Evolutionary conservation across 2,113 vertebrate species (phyloP), one percentile per base, ranked within the genome.

Genomic region (Rhynchopsitta pachyrhyncha): DNA sequence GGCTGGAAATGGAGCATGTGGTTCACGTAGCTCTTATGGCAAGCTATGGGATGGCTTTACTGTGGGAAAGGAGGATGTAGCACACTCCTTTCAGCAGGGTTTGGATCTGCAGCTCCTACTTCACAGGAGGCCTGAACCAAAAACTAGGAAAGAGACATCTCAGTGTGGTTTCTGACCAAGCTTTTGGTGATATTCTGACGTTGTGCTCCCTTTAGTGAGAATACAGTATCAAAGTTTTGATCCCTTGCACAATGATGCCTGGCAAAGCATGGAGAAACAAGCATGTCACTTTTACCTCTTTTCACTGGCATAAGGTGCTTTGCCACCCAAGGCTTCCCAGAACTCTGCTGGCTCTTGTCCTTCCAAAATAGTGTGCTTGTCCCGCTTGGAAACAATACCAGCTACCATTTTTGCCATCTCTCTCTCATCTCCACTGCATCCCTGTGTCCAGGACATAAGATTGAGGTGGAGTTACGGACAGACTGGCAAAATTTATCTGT

Each of bases 351-450:
- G 98, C 70, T 99, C 99, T 97, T 99, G 98, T 19, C 98, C 98
- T 86, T 99, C 99, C 98, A 98, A 98, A 90, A 99, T 96, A 70
- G 98, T 98, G 83, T 98, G 98, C 89, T 98, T 99, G 91, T 99
- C 99, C 80, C 98, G 92, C 44, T 94, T 98, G 87, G 98, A 98
- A 79, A 99, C 83, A 7, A 98, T 96, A 50, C 98, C 98, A 47
- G 98, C 97, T n/a, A 99, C 97, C 2, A 88, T 91, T 97, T 98
- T 99, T 9, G 98, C 99, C 98, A 99, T 98, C 96, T 98, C 97
- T 57, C 99, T 97, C 97, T 99, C 99, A 76, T 99, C 99, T 7
- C 99, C 99, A 0, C 98, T 99, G 98, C 99, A 99, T 39, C 99
- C 99, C 99, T 99, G 95, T 18, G 57, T 29, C 35, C 39, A 64